Evolutionary conservation across 2,113 vertebrate genomes (phyloP).

Genomic region (Amazona vittata): DNA sequence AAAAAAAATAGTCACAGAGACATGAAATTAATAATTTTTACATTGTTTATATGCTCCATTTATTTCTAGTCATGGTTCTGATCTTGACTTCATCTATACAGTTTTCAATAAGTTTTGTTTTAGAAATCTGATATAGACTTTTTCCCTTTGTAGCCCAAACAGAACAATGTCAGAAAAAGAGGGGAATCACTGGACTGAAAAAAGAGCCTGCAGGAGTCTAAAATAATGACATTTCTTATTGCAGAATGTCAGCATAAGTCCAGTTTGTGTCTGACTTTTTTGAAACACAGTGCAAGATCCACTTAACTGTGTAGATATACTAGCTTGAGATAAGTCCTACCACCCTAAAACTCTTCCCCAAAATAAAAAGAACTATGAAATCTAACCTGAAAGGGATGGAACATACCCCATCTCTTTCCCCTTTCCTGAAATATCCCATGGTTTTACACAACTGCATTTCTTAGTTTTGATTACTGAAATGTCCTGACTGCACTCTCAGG

Average conservation of each 20-base stretch:
- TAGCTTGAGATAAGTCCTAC: neutral
- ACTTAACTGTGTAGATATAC: neutral
- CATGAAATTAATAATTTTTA: neutral
- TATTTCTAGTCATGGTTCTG: neutral
- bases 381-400: neutral
- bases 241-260: neutral
- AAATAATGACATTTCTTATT: neutral
- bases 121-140: neutral
- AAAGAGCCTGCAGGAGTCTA: neutral
- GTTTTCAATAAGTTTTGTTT: neutral
- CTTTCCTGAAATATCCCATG: neutral
- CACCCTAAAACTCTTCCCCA: neutral
- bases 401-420: neutral
- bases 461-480: neutral
- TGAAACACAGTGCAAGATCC: neutral
- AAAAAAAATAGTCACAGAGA: neutral
- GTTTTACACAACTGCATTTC: neutral
- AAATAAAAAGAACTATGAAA: neutral
- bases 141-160: neutral
- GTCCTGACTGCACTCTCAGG: neutral
- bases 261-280: neutral
- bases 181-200: neutral
- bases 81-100: neutral
- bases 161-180: neutral
- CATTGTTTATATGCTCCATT: neutral